Evolutionary conservation across 2,113 vertebrate species (phyloP).

Genomic region (Indri indri): DNA sequence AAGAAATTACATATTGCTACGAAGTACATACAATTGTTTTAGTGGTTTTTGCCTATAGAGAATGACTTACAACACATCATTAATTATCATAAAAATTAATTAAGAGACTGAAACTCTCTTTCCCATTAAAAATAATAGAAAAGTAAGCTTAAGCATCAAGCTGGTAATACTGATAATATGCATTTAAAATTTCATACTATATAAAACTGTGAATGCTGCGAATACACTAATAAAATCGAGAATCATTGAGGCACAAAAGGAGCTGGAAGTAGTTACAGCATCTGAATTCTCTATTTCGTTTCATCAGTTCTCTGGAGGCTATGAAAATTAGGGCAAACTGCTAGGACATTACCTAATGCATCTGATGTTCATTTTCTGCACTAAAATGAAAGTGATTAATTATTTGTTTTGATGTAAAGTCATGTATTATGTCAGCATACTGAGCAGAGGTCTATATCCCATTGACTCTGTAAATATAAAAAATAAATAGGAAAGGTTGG

Average conservation of each 20-base stretch:
- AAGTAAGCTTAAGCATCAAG: not conserved
- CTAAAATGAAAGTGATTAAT: not conserved
- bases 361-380: not conserved
- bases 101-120: not conserved
- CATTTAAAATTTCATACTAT: not conserved
- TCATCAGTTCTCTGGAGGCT: not conserved
- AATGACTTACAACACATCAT: not conserved
- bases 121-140: not conserved
- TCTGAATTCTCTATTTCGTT: not conserved
- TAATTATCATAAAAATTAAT: constrained; percentile 17
- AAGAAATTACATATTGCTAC: not conserved
- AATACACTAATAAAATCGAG: not conserved
- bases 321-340: not conserved
- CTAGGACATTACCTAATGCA: not conserved
- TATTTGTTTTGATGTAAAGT: not conserved
- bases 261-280: not conserved
- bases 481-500: not conserved
- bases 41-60: not conserved
- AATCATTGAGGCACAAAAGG: not conserved
- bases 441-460: not conserved
- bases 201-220: not conserved
- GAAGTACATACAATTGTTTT: not conserved
- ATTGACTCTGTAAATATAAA: not conserved
- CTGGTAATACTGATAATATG: not conserved
- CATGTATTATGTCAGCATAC: not conserved